These are phyloP conservation scores for Galemys pyrenaicus DNA, from an alignment of 2,113 vertebrate species.

Conservation along the genomic window DNA sequence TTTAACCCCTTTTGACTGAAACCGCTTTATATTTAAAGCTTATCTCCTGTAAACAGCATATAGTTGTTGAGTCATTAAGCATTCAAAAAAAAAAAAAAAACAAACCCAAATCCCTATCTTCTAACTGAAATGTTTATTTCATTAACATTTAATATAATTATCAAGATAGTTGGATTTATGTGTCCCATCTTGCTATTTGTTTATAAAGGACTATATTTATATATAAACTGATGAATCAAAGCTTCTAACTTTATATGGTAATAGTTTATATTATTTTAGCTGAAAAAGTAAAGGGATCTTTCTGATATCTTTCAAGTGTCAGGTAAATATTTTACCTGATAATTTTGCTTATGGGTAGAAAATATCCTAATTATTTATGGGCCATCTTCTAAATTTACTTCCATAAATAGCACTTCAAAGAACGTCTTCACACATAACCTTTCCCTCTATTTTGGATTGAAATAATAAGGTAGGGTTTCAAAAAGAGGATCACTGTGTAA, in stretches of 20 bases:
- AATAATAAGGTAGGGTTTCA: neutral
- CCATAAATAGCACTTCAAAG: neutral
- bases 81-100: neutral
- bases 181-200: neutral
- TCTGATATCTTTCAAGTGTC: neutral
- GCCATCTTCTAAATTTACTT: slow-evolving; percentile 3
- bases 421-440: neutral
- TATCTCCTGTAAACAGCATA: neutral
- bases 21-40: neutral
- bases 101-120: neutral
- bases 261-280: neutral
- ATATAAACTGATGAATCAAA: neutral
- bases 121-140: slow-evolving; percentile 30
- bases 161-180: neutral
- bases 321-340: neutral
- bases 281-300: neutral
- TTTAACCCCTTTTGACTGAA: neutral
- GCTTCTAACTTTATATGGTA: neutral
- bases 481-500: neutral
- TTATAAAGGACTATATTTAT: neutral
- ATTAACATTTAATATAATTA: slow-evolving; percentile 38
- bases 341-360: neutral
- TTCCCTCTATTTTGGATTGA: neutral
- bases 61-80: neutral
- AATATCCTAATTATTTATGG: neutral